Evolutionary conservation across 2,888 invertebrate genomes (phyloP).

Genomic region (Copidosoma aretas): DNA sequence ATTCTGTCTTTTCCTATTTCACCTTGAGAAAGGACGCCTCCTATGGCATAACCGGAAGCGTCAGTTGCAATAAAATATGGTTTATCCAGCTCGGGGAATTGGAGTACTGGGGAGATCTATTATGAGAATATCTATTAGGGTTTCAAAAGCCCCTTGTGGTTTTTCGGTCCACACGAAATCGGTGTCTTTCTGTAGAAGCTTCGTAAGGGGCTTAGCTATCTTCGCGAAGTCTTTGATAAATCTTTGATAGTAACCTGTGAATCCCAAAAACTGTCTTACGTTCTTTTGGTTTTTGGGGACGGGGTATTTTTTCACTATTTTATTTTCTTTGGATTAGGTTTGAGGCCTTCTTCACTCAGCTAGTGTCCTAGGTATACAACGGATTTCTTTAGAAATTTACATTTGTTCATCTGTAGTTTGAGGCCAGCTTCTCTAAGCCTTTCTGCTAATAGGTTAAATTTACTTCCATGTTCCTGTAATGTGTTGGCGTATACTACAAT

Average conservation of each 20-base stretch:
- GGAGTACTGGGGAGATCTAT: not conserved
- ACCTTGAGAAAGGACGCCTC: not conserved
- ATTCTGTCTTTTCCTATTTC: not conserved
- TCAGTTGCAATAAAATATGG: too few species aligned
- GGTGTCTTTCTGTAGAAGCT: not conserved
- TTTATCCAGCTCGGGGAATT: too few species aligned
- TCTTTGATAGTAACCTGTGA: not conserved
- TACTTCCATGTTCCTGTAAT: not conserved
- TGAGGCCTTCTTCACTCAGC: conserved; percentile 7
- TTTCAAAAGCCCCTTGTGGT: not conserved
- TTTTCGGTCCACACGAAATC: not conserved
- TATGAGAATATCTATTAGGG: not conserved
- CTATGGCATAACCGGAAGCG: not conserved
- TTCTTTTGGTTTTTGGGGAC: not conserved
- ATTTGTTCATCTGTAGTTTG: conserved; percentile 1
- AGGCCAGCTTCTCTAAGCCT: not conserved
- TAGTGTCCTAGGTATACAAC: conserved; percentile 3
- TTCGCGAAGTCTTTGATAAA: not conserved
- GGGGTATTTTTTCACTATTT: not conserved
- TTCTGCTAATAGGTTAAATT: not conserved
- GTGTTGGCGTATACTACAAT: not conserved
- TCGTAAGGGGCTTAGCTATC: not conserved
- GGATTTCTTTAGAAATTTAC: not conserved
- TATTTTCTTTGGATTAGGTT: conserved; percentile 5
- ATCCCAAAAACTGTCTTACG: not conserved